Percentiles rank a stretch among this genome's conserved stretches.
Conservation (phyloP, 2,113 vertebrate genomes). For the Alligator sinensis region DNA sequence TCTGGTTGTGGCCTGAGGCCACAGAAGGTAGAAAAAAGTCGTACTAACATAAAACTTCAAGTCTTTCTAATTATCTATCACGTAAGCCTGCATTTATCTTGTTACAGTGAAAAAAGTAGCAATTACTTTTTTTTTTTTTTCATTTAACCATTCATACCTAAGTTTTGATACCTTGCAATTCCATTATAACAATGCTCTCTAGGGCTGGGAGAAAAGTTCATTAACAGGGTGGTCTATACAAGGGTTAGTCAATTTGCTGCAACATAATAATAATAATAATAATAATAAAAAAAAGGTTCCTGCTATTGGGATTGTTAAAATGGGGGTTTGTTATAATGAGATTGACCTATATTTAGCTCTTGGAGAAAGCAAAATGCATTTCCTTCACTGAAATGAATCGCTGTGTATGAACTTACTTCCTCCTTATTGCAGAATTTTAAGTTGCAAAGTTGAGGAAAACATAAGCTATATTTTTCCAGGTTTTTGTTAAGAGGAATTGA, state of each 20-base stretch:
- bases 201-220: too few relatives aligned
- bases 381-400: slow-evolving; percentile 17
- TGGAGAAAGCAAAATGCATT: slow-evolving; percentile 22
- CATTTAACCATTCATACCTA: slow-evolving; percentile 1
- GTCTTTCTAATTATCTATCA: slow-evolving; percentile 51
- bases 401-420: slow-evolving; percentile 16
- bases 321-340: too few relatives aligned
- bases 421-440: slow-evolving; percentile 24
- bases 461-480: neutral
- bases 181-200: too few relatives aligned
- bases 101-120: slow-evolving; percentile 19
- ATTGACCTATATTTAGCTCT: neutral
- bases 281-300: too few relatives aligned
- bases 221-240: too few relatives aligned
- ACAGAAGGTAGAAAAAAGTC: slow-evolving; percentile 32
- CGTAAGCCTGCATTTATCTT: slow-evolving; percentile 28
- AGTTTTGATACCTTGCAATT: slow-evolving; percentile 18
- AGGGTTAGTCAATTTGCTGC: too few relatives aligned
- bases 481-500: neutral
- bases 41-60: slow-evolving; percentile 41
- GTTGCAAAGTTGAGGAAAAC: slow-evolving; percentile 25
- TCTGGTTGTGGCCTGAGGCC: slow-evolving; percentile 17
- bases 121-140: neutral
- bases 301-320: too few relatives aligned
- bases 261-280: too few relatives aligned